Evolutionary conservation across 1,140 invertebrate species (phyloP).

Genomic region (Myzus persicae): DNA sequence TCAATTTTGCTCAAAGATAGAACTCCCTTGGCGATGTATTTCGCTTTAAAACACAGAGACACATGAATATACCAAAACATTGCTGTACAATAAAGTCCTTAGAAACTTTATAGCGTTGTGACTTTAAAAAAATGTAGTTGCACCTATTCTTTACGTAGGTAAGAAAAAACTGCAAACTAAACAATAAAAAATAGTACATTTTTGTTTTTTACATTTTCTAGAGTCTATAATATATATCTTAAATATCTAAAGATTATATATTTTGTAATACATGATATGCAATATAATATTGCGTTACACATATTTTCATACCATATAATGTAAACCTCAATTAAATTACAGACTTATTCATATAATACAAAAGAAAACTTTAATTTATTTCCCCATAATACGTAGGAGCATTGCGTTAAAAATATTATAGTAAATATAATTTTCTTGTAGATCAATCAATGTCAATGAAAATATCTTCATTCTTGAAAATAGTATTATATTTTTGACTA

Average conservation of each 20-base stretch:
- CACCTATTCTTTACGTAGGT: neutral
- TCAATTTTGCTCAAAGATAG: conserved; percentile 56
- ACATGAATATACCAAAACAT: conserved; percentile 41
- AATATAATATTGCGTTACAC: neutral
- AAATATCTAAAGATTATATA: neutral
- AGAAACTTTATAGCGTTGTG: conserved; percentile 26
- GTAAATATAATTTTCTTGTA: neutral
- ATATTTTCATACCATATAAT: neutral
- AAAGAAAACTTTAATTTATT: neutral
- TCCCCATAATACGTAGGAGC: neutral
- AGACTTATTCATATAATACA: neutral
- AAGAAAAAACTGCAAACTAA: neutral
- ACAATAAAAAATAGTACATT: neutral
- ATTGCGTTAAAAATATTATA: neutral
- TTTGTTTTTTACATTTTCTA: neutral
- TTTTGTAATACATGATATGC: neutral
- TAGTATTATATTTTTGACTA: neutral
- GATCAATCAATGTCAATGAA: neutral
- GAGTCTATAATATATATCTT: neutral
- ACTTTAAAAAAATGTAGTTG: conserved; percentile 19
- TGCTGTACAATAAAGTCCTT: conserved; percentile 28
- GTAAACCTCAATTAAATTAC: neutral
- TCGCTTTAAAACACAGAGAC: conserved; percentile 37
- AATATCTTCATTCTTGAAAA: neutral
- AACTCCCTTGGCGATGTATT: conserved; percentile 50